phyloP scores from a whole-genome alignment of 2,797 vertebrate species.

The Poeciliopsis presidionis region DNA sequence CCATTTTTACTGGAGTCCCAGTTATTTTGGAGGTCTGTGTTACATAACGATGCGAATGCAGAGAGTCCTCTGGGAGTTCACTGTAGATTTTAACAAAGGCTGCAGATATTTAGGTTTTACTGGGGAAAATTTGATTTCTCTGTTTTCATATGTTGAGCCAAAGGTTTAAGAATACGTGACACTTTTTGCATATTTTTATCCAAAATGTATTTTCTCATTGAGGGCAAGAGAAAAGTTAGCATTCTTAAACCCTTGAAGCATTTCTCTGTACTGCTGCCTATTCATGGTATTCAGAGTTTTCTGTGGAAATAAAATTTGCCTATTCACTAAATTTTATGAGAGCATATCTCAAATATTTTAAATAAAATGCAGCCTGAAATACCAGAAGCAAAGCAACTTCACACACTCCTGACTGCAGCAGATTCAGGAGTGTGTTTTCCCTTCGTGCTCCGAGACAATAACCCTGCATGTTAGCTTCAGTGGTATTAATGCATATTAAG shows the following conservation, averaged over 20 bases:
- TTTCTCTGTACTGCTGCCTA: neutral
- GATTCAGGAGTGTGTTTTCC: neutral
- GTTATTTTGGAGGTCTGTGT: conserved; percentile 30
- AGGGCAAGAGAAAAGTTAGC: neutral
- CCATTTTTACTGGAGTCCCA: conserved; percentile 39
- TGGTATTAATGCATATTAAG: neutral
- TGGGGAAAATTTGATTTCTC: neutral
- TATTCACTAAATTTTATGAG: neutral
- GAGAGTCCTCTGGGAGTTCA: conserved; percentile 28
- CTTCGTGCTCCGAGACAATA: neutral
- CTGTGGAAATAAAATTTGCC: neutral
- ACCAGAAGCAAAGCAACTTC: neutral
- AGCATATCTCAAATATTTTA: neutral
- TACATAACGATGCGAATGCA: conserved; percentile 50
- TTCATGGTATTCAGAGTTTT: neutral
- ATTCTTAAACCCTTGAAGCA: neutral
- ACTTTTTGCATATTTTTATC: neutral
- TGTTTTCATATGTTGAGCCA: neutral
- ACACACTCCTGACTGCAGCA: neutral
- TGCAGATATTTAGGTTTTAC: neutral
- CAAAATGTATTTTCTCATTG: neutral
- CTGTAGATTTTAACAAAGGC: conserved; percentile 22
- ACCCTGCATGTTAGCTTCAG: too few relatives aligned
- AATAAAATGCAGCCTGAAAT: neutral
- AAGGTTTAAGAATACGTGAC: neutral